These are phyloP conservation scores for Thoracochromis brauschi DNA, from an alignment of 2,113 vertebrate genomes.

Conservation along the genomic window DNA sequence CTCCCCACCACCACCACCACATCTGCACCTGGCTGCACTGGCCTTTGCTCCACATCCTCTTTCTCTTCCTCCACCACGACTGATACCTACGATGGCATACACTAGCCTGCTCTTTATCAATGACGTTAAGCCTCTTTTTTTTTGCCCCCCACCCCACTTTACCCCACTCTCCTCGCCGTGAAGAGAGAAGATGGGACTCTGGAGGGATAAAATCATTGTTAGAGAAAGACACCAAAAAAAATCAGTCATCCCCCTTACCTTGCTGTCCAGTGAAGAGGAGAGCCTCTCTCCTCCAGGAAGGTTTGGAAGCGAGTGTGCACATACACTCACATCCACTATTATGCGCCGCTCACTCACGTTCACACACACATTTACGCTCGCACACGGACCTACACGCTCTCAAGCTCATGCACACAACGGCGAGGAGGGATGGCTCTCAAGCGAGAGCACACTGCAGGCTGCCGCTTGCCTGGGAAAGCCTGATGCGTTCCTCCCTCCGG, in stretches of 20 bases:
- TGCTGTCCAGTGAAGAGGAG: constrained; percentile 62
- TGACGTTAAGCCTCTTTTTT: constrained; percentile 53
- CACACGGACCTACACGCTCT: constrained; percentile 33
- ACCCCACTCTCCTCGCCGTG: neutral
- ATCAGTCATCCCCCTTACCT: constrained; percentile 63
- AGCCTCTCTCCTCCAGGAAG: constrained; percentile 65
- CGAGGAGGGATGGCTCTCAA: constrained; percentile 61
- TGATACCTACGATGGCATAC: constrained; percentile 35
- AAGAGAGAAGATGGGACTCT: neutral
- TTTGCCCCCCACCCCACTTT: neutral
- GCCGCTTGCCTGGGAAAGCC: constrained; percentile 73
- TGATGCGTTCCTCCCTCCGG: constrained; percentile 74
- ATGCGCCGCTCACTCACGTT: constrained; percentile 27
- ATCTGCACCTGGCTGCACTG: constrained; percentile 55
- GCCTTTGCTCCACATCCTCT: constrained; percentile 44
- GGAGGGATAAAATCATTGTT: constrained; percentile 28
- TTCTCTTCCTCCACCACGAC: constrained; percentile 20
- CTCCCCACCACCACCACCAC: neutral
- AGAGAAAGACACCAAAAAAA: neutral
- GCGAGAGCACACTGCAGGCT: constrained; percentile 72
- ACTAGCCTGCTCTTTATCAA: constrained; percentile 57
- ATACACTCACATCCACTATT: constrained; percentile 42
- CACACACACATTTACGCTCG: constrained; percentile 16
- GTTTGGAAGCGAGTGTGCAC: constrained; percentile 54
- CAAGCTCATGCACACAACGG: constrained; percentile 24